These are phyloP conservation scores for Helicorthomorpha holstii DNA, from an alignment of 1,140 invertebrate genomes.

Conservation along the genomic window DNA sequence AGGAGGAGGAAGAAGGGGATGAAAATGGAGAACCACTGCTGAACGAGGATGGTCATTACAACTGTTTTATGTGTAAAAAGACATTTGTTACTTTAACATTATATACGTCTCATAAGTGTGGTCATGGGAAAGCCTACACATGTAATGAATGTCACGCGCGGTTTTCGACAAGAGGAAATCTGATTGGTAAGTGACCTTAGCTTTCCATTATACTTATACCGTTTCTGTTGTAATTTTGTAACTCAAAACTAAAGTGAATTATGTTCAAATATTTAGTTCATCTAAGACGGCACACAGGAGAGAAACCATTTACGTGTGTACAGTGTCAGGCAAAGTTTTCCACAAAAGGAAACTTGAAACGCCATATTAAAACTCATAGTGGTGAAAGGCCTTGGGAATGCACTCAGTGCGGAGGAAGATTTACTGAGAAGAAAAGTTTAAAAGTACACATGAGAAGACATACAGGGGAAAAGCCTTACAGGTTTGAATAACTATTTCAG, in stretches of 20 bases:
- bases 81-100: constrained; percentile 1
- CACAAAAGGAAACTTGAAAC: constrained; percentile 18
- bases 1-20: neutral
- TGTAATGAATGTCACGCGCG: constrained; percentile 15
- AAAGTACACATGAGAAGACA: constrained; percentile 25
- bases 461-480: constrained; percentile 27
- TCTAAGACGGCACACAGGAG: constrained; percentile 17
- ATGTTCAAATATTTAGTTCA: constrained; percentile 22
- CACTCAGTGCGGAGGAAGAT: constrained; percentile 15
- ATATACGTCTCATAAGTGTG: constrained; percentile 6
- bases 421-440: constrained; percentile 28
- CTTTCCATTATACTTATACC: neutral
- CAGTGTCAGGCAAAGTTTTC: constrained; percentile 17
- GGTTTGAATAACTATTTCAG: constrained; percentile 10
- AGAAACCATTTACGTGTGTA: constrained; percentile 18
- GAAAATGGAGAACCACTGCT: neutral
- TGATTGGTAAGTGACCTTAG: constrained; percentile 11
- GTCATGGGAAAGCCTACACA: constrained; percentile 12
- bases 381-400: constrained; percentile 22
- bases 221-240: neutral
- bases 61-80: constrained; percentile 4
- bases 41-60: constrained; percentile 4
- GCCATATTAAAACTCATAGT: constrained; percentile 19
- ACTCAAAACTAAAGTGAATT: neutral
- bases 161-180: constrained; percentile 17